Evolutionary conservation across 2,113 vertebrate species (phyloP).

Genomic region (Paraplagusia blochii): DNA sequence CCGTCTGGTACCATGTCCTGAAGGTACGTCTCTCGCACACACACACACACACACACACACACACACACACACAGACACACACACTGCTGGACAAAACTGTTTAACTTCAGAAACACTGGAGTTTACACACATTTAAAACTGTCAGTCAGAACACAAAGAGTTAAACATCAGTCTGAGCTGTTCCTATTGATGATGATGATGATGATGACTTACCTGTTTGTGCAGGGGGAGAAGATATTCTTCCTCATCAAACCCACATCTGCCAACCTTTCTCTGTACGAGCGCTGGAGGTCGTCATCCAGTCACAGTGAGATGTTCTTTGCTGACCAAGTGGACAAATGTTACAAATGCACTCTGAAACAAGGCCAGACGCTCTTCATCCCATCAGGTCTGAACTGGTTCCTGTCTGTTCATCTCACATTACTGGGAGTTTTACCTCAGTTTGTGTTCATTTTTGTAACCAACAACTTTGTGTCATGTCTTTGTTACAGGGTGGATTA

Average conservation of each 20-base stretch:
- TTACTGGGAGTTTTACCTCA: too few relatives aligned
- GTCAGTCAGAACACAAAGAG: not conserved
- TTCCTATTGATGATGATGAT: not conserved
- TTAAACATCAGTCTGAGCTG: not conserved
- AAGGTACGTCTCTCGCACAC: too few relatives aligned
- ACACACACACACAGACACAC: too few relatives aligned
- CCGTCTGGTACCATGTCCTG: conserved; percentile 94
- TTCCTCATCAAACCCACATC: conserved; percentile 97
- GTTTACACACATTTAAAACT: too few relatives aligned
- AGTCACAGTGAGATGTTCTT: conserved; percentile 99
- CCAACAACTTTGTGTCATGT: not conserved
- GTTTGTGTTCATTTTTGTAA: too few relatives aligned
- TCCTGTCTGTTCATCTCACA: too few relatives aligned
- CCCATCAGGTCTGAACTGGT: conserved; percentile 85
- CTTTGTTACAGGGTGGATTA: conserved; percentile 87
- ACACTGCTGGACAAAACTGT: conserved; percentile 1
- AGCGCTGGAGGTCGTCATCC: conserved; percentile 94
- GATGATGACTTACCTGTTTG: conserved; percentile 25
- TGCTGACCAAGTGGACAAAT: conserved; percentile 98
- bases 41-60: too few relatives aligned
- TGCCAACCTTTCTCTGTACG: conserved; percentile 95
- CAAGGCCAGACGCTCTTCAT: conserved; percentile 97
- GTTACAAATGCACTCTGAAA: conserved; percentile 94
- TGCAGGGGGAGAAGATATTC: conserved; percentile 97
- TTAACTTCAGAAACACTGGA: too few relatives aligned